These are phyloP conservation scores for Eremophila alpestris DNA, from an alignment of 2,797 vertebrate species.

Conservation along the genomic window DNA sequence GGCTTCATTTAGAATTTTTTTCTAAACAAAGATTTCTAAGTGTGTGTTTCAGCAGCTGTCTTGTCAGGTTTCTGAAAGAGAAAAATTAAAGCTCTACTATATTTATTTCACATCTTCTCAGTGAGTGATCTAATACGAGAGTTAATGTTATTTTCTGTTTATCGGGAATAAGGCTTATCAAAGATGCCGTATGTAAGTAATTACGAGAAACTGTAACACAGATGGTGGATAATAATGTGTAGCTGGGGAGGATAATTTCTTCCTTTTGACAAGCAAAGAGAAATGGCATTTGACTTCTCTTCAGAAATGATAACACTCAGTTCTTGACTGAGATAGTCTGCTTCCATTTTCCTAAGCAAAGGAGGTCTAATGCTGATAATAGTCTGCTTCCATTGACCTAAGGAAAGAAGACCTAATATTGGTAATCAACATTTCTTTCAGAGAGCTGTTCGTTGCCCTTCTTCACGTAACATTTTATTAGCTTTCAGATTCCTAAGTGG, in stretches of 20 bases:
- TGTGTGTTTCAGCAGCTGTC: constrained; percentile 66
- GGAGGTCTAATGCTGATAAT: constrained; percentile 36
- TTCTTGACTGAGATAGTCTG: constrained; percentile 42
- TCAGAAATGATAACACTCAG: constrained; percentile 54
- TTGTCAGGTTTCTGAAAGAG: constrained; percentile 74
- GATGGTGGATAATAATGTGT: constrained; percentile 75
- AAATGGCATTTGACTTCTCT: constrained; percentile 70
- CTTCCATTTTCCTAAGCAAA: constrained; percentile 45
- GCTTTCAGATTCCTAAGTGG: constrained; percentile 10
- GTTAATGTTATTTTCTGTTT: constrained; percentile 81
- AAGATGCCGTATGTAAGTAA: constrained; percentile 67
- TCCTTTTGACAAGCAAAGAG: constrained; percentile 70
- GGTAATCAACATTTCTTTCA: constrained; percentile 55
- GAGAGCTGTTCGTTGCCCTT: background rate
- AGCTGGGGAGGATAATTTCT: constrained; percentile 70
- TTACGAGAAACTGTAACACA: constrained; percentile 73
- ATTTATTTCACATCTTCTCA: constrained; percentile 72
- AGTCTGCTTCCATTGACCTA: constrained; percentile 40
- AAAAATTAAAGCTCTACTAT: constrained; percentile 70
- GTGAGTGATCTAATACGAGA: constrained; percentile 66
- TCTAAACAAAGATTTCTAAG: constrained; percentile 72
- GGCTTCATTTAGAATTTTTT: constrained; percentile 68
- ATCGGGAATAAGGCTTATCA: constrained; percentile 73
- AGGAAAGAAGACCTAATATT: constrained; percentile 26
- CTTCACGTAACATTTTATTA: constrained; percentile 23